A percentile compares a stretch with the other conserved stretches of the same genome.
Conservation (phyloP, 2,888 invertebrate genomes). For the Macrosoma leucophasiata region DNA sequence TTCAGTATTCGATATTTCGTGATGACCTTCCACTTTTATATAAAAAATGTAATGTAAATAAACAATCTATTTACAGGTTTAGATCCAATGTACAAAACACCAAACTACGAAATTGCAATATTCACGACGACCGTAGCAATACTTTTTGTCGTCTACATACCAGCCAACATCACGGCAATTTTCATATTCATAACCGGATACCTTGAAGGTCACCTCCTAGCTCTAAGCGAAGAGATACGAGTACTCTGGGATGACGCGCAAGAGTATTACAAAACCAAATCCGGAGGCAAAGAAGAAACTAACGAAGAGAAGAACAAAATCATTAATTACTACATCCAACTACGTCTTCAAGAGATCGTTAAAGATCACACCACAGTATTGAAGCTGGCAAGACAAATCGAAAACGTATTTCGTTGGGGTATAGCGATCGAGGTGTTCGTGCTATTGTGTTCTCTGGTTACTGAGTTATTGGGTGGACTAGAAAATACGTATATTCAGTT, state of each 20-base stretch:
- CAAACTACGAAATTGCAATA: conserved; percentile 43
- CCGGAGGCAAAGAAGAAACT: conserved; percentile 1
- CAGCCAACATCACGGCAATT: conserved; percentile 37
- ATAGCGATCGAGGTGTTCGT: conserved; percentile 42
- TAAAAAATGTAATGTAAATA: too few relatives aligned
- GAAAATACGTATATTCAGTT: conserved; percentile 44
- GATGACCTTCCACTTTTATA: too few relatives aligned
- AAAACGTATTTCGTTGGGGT: conserved; percentile 35
- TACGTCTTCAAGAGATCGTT: conserved; percentile 32
- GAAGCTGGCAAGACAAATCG: conserved; percentile 31
- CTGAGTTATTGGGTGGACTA: conserved; percentile 46
- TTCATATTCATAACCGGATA: conserved; percentile 41
- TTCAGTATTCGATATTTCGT: too few relatives aligned
- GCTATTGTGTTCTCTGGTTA: conserved; percentile 37
- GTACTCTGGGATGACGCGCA: conserved; percentile 39
- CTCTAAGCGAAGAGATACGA: conserved; percentile 39
- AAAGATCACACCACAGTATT: conserved; percentile 36
- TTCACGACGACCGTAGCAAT: conserved; percentile 24
- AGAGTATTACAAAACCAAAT: conserved; percentile 11
- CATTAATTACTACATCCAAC: conserved; percentile 34
- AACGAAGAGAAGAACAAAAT: conserved; percentile 21
- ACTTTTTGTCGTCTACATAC: conserved; percentile 32
- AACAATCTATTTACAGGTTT: too few relatives aligned
- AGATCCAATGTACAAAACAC: conserved; percentile 43
- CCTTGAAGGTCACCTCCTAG: conserved; percentile 44